Conservation (phyloP, 2,113 vertebrate genomes). For the Sciurus niger region DNA sequence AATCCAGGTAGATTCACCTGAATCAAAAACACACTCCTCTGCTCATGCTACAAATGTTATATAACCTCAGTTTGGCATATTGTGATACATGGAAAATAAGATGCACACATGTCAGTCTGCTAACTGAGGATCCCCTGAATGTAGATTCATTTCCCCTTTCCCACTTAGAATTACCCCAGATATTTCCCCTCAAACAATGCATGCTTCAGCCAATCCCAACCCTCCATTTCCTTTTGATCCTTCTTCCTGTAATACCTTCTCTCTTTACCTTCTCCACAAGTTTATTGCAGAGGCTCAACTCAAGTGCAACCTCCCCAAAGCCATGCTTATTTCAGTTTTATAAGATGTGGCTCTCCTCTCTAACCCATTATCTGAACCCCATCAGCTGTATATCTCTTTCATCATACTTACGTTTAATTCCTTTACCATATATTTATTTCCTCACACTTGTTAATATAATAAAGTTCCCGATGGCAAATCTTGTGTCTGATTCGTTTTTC, state of each 20-base stretch:
- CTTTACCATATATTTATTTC: neutral
- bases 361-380: neutral
- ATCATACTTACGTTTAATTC: neutral
- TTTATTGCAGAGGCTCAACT: neutral
- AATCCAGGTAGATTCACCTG: neutral
- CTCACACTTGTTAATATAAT: neutral
- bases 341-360: neutral
- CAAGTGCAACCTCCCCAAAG: neutral
- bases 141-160: neutral
- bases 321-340: no score
- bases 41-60: neutral
- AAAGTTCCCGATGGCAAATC: neutral
- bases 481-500: neutral
- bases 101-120: neutral
- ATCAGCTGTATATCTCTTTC: neutral
- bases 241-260: neutral
- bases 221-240: neutral
- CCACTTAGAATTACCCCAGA: neutral
- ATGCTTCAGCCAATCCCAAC: accelerated
- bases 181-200: neutral
- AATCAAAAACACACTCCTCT: neutral
- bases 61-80: neutral
- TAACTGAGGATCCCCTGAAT: neutral
- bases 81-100: neutral
- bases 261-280: neutral